These are phyloP conservation scores for Araneus ventricosus DNA, from an alignment of 1,140 invertebrate species.

Conservation along the genomic window DNA sequence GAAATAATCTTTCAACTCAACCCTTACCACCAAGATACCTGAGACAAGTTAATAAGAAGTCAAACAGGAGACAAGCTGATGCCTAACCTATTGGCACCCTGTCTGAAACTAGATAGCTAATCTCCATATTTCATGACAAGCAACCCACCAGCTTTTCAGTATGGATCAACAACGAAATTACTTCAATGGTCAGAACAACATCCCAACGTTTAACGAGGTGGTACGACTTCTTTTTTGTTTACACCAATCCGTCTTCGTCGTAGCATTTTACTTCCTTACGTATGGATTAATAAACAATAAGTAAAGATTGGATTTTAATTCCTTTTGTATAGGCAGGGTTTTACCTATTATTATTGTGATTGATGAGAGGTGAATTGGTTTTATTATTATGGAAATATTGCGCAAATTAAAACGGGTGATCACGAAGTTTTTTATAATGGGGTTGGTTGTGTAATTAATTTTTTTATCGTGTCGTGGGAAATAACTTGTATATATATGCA, in stretches of 20 bases:
- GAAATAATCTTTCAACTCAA: background rate
- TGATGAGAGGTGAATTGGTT: background rate
- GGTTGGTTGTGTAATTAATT: background rate
- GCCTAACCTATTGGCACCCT: constrained; percentile 26
- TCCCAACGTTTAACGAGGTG: no score
- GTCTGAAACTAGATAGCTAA: background rate
- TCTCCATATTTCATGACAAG: constrained; percentile 21
- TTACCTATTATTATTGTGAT: background rate
- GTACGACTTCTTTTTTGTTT: background rate
- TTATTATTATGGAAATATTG: constrained; percentile 13
- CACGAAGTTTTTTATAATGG: background rate
- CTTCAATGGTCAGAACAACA: background rate
- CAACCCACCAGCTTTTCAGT: background rate
- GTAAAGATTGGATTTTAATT: constrained; percentile 9
- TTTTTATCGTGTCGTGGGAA: background rate
- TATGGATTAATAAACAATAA: background rate
- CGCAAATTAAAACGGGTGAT: background rate
- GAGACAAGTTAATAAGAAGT: background rate
- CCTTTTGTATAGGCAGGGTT: background rate
- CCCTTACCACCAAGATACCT: no score
- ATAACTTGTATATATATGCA: no score
- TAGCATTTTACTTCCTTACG: background rate
- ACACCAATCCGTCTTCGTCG: background rate
- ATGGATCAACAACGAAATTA: background rate
- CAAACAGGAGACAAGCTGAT: background rate